Percentiles rank a stretch among this genome's conserved stretches.
Evolutionary conservation across 2,797 vertebrate species (phyloP).

Genomic region (Pygocentrus nattereri): DNA sequence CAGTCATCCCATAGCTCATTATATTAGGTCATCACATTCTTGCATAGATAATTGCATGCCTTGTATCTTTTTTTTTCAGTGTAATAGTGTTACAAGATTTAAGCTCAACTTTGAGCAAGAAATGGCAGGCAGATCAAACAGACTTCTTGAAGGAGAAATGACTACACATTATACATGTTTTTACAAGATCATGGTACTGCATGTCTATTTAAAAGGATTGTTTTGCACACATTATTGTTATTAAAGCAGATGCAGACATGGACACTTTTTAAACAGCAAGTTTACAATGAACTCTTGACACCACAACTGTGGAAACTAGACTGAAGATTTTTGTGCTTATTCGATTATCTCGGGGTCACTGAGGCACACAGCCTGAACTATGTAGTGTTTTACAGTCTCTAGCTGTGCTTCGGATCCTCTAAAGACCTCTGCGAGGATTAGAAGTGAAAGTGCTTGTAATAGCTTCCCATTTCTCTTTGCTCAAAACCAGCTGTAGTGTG

Average conservation of each 20-base stretch:
- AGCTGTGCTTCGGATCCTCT: background rate
- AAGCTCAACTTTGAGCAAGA: background rate
- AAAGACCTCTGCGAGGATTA: background rate
- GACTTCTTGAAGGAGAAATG: background rate
- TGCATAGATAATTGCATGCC: background rate
- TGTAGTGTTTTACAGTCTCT: background rate
- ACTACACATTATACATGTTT: slow-evolving; percentile 4
- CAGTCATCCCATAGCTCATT: background rate
- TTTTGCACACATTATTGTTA: slow-evolving; percentile 14
- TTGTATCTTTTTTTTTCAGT: background rate
- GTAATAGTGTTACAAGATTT: background rate
- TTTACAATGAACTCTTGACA: background rate
- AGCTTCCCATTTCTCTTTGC: background rate
- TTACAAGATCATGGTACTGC: background rate
- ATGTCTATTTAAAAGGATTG: background rate
- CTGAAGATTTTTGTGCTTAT: background rate
- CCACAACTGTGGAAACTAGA: background rate
- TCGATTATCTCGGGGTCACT: background rate
- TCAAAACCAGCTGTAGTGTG: background rate
- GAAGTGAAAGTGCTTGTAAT: background rate
- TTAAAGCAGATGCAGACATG: slow-evolving; percentile 1
- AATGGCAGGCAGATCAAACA: background rate
- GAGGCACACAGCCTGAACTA: background rate
- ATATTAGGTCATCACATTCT: background rate
- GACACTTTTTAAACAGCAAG: background rate